A percentile compares a stretch with the other conserved stretches of the same genome.
Evolutionary conservation across 2,113 vertebrate species (phyloP).

Genomic region (Hydrolagus affinis): DNA sequence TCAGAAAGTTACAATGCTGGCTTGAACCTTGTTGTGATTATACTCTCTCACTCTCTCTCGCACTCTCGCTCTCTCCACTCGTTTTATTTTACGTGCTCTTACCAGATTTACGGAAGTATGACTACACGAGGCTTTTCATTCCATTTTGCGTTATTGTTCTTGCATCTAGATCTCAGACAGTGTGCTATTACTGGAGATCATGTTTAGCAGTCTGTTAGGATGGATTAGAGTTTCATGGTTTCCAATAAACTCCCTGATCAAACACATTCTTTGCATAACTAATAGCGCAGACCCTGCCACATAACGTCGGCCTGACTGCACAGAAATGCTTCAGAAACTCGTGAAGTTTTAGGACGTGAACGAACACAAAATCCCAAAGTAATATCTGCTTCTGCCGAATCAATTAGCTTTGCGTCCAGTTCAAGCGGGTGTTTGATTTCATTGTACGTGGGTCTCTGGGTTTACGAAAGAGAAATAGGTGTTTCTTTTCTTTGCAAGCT

Average conservation of each 20-base stretch:
- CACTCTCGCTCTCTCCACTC: background rate
- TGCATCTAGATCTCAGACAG: conserved; percentile 58
- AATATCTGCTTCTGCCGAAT: background rate
- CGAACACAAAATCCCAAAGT: background rate
- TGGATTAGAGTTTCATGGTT: conserved; percentile 76
- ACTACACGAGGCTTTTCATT: background rate
- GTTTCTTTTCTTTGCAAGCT: background rate
- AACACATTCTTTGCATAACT: conserved; percentile 82
- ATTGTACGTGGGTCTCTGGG: no score
- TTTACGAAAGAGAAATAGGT: background rate
- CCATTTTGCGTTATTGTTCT: conserved; percentile 49
- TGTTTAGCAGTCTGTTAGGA: conserved; percentile 75
- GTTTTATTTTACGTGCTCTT: background rate
- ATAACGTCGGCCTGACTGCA: conserved; percentile 52
- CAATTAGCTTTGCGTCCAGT: background rate
- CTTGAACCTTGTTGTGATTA: background rate
- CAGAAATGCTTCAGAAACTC: conserved; percentile 53
- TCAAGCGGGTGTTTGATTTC: background rate
- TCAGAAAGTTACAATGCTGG: background rate
- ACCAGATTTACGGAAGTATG: background rate
- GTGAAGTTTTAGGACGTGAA: background rate
- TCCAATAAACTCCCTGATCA: conserved; percentile 71
- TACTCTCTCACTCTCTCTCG: background rate
- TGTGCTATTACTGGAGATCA: conserved; percentile 65
- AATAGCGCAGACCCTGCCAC: conserved; percentile 64